A percentile compares a stretch with the other conserved stretches of the same genome.
phyloP scores from a whole-genome alignment of 2,888 invertebrate species.

The Cryptocephalus moraei region DNA sequence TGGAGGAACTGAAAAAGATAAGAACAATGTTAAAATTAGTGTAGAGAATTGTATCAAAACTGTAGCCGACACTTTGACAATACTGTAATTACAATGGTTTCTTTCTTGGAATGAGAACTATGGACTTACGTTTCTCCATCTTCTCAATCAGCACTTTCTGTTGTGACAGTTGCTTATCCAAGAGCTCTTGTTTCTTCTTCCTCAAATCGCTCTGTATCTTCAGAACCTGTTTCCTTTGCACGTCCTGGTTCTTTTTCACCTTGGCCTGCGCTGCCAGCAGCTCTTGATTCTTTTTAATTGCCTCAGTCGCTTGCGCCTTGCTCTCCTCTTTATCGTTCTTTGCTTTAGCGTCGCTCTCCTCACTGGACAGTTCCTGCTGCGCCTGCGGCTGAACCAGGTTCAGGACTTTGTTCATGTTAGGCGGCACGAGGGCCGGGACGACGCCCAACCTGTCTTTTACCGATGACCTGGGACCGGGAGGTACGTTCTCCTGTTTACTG shows the following conservation, averaged over 20 bases:
- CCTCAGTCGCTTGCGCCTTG: constrained; percentile 33
- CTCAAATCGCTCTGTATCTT: constrained; percentile 72
- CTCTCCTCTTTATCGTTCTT: constrained; percentile 27
- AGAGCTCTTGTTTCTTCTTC: constrained; percentile 72
- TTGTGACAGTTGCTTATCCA: constrained; percentile 84
- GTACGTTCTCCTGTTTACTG: constrained; percentile 54
- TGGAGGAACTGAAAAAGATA: constrained; percentile 41
- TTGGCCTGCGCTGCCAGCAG: constrained; percentile 54
- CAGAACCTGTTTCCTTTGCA: constrained; percentile 61
- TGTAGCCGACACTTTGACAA: too few relatives aligned
- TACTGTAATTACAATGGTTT: too few relatives aligned
- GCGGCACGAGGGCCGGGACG: constrained; percentile 25
- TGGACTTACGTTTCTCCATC: constrained; percentile 58
- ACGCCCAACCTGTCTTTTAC: constrained; percentile 45
- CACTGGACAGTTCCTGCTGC: constrained; percentile 18
- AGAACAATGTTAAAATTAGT: too few relatives aligned
- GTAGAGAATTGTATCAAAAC: too few relatives aligned
- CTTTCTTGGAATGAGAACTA: too few relatives aligned
- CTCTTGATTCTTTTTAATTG: constrained; percentile 46
- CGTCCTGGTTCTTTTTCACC: constrained; percentile 63
- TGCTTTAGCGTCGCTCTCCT: constrained; percentile 26
- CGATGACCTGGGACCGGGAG: constrained; percentile 22
- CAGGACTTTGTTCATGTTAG: constrained; percentile 36
- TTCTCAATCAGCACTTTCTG: constrained; percentile 75
- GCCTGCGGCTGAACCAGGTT: constrained; percentile 39